A percentile compares a stretch with the other conserved stretches of the same genome.
Evolutionary conservation across 2,797 vertebrate species (phyloP).

Genomic region (Podarcis siculus): DNA sequence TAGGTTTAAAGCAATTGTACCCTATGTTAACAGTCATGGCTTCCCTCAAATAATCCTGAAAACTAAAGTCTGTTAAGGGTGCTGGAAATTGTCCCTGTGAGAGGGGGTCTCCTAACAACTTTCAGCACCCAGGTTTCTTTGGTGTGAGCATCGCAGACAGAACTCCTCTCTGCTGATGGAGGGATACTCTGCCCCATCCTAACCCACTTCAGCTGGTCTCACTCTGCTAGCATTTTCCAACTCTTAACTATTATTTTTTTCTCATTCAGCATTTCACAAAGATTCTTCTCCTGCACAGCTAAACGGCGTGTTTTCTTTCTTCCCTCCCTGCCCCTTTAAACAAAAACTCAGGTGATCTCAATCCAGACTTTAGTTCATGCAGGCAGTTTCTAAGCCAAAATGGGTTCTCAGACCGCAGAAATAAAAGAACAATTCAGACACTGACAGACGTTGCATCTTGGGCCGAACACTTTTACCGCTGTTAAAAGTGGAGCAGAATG

Average conservation of each 20-base stretch:
- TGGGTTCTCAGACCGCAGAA: conserved; percentile 60
- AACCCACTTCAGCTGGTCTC: no score
- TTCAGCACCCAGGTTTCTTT: no score
- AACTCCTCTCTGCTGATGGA: no score
- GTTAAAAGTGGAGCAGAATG: conserved; percentile 47
- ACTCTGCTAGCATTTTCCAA: neutral
- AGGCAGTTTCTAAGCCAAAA: conserved; percentile 64
- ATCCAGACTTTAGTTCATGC: conserved; percentile 14
- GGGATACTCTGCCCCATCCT: no score
- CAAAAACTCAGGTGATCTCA: conserved; percentile 14
- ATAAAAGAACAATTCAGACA: conserved; percentile 67
- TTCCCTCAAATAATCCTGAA: no score
- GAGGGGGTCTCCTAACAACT: no score
- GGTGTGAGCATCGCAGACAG: no score
- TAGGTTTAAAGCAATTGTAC: no score
- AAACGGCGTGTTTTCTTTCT: conserved; percentile 4
- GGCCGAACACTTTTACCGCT: conserved; percentile 56
- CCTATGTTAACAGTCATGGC: no score
- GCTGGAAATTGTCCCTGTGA: no score
- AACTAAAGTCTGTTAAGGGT: no score
- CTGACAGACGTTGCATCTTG: conserved; percentile 64
- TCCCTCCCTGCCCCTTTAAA: conserved; percentile 26
- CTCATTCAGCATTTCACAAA: conserved; percentile 19
- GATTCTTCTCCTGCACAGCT: conserved; percentile 18
- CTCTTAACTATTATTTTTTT: neutral